Evolutionary conservation across 2,888 invertebrate genomes (phyloP).

Genomic region (Spodoptera littoralis): DNA sequence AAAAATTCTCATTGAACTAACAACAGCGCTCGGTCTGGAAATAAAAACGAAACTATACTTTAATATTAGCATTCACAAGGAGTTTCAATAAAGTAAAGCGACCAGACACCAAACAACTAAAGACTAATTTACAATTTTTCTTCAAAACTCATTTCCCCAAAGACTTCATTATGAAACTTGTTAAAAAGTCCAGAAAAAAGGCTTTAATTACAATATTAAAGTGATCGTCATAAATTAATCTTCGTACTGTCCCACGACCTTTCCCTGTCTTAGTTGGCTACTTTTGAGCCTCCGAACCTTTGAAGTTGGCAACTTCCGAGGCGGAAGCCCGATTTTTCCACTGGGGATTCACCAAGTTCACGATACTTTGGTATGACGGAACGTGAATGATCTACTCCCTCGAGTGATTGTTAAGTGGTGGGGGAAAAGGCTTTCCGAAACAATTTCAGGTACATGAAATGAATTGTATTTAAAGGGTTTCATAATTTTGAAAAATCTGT

Average conservation of each 20-base stretch:
- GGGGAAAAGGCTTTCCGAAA: slow-evolving; percentile 8
- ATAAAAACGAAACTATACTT: slow-evolving; percentile 28
- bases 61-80: slow-evolving; percentile 27
- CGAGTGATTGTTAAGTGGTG: slow-evolving; percentile 32
- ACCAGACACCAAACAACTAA: slow-evolving; percentile 29
- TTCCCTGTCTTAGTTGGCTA: slow-evolving; percentile 41
- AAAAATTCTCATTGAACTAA: slow-evolving; percentile 10
- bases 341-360: slow-evolving; percentile 45
- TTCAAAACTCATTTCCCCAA: slow-evolving; percentile 23
- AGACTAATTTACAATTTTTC: slow-evolving; percentile 43
- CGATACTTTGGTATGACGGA: slow-evolving; percentile 29
- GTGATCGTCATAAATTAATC: slow-evolving; percentile 63
- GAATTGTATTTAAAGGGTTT: slow-evolving; percentile 1
- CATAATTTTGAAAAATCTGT: slow-evolving; percentile 10
- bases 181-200: slow-evolving; percentile 41
- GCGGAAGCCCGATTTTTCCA: slow-evolving; percentile 48
- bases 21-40: slow-evolving; percentile 9
- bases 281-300: slow-evolving; percentile 50
- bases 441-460: neutral
- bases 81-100: slow-evolving; percentile 26
- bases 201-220: slow-evolving; percentile 63
- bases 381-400: slow-evolving; percentile 43
- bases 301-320: slow-evolving; percentile 47
- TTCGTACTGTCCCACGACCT: slow-evolving; percentile 46
- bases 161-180: slow-evolving; percentile 45